Base-by-base conservation (phyloP, 2,797 vertebrate species). In the Philypnodon macrostomus region DNA sequence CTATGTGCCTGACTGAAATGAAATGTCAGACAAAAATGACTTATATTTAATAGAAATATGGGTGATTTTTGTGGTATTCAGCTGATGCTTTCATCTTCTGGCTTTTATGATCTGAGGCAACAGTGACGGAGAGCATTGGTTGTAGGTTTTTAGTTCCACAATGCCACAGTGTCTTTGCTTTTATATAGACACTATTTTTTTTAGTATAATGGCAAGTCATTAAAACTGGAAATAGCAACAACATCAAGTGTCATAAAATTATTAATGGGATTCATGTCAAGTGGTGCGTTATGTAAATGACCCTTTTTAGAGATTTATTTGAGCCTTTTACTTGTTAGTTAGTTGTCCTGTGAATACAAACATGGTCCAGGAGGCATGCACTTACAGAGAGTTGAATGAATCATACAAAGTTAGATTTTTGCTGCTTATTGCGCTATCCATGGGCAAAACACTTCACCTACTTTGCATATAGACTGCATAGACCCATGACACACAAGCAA, bases 11-110 rank as follows among this genome's bases (percentile, higher is more conserved):
- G 7, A 29, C 16, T 13, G 19, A 50, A 14, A 38, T 30, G 39
- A 45, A 16, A 12, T 34, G 5, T 46, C 34, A 47, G 21, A 32
- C 41, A 44, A 16, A 44, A 17, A 44, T 30, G 15, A 44, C 41
- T 39, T 14, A 16, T 30, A 18, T 53, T 53, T 21, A 47, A 47
- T 29, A 32, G 42, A 45, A 11, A 18, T 17, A 4, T 12, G 15
- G 15, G 16, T 44, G 41, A 44, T 44, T 30, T 44, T 30, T 44
- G 40, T 24, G 8, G 18, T 15, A 45, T 7, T 7, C 3, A 10
- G 3, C 14, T 31, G 2, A n/a, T 7, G 44, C 17, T 47, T 47
- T 47, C 30, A 33, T 47, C 44, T 31, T 17, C 12, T 23, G 30
- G n/a, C 17, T 23, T 32, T 34, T 13, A 33, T 34, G 19, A 21